Base-by-base conservation (phyloP, 1,140 invertebrate genomes). In the Megathymus violae region DNA sequence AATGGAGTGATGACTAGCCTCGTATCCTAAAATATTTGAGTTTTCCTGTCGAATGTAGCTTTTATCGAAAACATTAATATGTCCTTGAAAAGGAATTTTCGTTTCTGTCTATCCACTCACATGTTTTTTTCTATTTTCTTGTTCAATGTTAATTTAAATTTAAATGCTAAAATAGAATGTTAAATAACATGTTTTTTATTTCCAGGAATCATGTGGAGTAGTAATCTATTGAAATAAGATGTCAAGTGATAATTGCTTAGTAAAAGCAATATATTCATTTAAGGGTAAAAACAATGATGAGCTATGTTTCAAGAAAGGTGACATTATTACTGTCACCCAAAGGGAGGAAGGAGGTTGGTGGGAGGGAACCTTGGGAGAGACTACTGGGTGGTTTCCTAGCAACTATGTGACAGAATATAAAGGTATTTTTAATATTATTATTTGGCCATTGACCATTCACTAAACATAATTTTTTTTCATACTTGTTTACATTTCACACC, bases 301-400 rank as follows among this genome's bases (percentile, higher is more conserved):
- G 93, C 88, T 99, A 67, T 98, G 96, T 81, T 99, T 99, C 85
- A 96, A 96, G 72, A 99, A 99, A 91, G 98, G 98, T 46, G 98
- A 99, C 91, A 93, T 99, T 44, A 99, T 99, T 64, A 98, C 97
- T 10, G 95, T 99, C 22, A 99, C 98, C 3, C 97, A 98, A 88
- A 90, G 91, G 48, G 96, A 97, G 76, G 95, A 99, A 84, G 98
- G 98, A 44, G 98, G 97, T 17, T 99, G 98, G 94, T 99, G 98
- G 98, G 98, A 99, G 92, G 98, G 98, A 10, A 99, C 98, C 1
- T 91, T 99, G 13, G 94, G 96, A 67, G 98, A 97, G 48, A 96
- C 97, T 85, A 99, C 98, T 65, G 98, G 98, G 71, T 99, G 98
- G 98, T 99, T 99, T 92, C 98, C 98, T 63, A 97, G 97, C 70